phyloP scores from a whole-genome alignment of 2,888 invertebrate species.

The Aelia acuminata region DNA sequence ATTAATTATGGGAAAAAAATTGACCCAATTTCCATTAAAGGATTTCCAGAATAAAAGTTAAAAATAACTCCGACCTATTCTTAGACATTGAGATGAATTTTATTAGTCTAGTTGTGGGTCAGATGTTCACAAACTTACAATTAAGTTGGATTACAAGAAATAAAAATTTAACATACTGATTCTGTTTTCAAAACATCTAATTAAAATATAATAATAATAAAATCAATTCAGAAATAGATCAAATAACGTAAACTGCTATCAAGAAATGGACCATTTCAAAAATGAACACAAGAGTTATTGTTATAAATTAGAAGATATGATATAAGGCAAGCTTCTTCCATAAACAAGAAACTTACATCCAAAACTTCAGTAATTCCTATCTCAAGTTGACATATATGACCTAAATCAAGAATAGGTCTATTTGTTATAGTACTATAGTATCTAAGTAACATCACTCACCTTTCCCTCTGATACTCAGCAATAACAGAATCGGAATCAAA shows the following conservation, averaged over 20 bases:
- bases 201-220: not conserved
- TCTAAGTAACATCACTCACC: slow-evolving; percentile 68
- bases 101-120: slow-evolving; percentile 23
- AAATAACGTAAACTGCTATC: not conserved
- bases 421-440: not conserved
- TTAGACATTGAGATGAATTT: slow-evolving; percentile 45
- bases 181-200: not conserved
- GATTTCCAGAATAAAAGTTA: slow-evolving; percentile 51
- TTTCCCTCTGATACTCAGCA: slow-evolving; percentile 72
- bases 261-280: not conserved
- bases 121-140: not conserved
- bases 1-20: slow-evolving; percentile 52
- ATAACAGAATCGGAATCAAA: slow-evolving; percentile 73
- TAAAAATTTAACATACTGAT: not conserved
- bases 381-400: slow-evolving; percentile 11
- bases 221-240: not conserved
- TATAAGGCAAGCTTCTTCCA: not conserved
- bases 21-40: slow-evolving; percentile 54
- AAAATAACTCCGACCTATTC: slow-evolving; percentile 55
- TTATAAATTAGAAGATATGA: not conserved
- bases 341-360: not conserved
- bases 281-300: not conserved
- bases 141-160: not conserved
- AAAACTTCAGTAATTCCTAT: not conserved
- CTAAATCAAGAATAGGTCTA: not conserved